phyloP scores from a whole-genome alignment of 2,797 vertebrate genomes.

The Masticophis lateralis region DNA sequence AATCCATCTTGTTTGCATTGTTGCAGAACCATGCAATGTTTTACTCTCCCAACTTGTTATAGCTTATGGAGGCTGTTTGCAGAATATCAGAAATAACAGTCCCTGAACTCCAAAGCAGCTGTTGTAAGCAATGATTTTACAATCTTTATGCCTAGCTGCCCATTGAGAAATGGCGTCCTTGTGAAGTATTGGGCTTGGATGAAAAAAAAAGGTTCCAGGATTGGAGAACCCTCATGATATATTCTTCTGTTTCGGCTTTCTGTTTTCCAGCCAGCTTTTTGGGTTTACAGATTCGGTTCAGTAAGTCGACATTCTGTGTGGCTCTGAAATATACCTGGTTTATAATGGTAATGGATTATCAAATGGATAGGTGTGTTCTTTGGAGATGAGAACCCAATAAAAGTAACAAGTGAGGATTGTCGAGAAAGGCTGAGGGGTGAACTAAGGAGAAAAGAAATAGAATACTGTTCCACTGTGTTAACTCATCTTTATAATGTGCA shows the following conservation, averaged over 20 bases:
- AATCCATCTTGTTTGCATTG: conserved; percentile 12
- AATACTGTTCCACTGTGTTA: not conserved
- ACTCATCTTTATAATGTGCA: not conserved
- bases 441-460: not conserved
- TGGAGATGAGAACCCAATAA: not conserved
- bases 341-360: not conserved
- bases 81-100: conserved; percentile 15
- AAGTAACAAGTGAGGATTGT: not conserved
- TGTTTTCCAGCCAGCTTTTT: not conserved
- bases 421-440: not conserved
- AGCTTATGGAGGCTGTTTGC: not conserved
- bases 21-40: conserved; percentile 3
- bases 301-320: not conserved
- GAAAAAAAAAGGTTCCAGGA: not conserved
- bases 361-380: not conserved
- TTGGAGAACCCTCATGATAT: not conserved
- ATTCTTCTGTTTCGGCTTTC: not conserved
- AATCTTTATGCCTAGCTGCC: not conserved
- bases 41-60: conserved; percentile 10
- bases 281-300: not conserved
- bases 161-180: not conserved
- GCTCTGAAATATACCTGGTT: not conserved
- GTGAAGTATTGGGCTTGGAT: not conserved
- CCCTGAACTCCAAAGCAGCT: conserved; percentile 1
- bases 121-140: not conserved